These are phyloP conservation scores for Drosophila neoperkinsi DNA, from an alignment of 2,888 invertebrate genomes.

Conservation along the genomic window DNA sequence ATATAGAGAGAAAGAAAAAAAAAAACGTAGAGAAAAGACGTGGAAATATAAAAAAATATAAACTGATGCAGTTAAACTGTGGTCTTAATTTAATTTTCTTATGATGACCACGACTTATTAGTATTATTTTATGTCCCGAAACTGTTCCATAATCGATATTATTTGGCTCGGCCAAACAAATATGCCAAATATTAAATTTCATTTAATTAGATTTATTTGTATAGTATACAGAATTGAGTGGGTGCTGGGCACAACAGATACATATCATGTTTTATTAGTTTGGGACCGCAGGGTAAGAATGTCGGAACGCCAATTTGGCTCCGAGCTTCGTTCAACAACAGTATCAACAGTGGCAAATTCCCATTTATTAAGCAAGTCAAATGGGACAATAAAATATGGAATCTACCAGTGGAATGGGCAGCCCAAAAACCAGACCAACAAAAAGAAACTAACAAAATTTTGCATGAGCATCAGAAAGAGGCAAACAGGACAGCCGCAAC, in stretches of 20 bases:
- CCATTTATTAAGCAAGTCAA: constrained; percentile 70
- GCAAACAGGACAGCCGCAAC: constrained; percentile 27
- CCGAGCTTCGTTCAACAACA: constrained; percentile 15
- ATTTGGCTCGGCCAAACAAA: constrained; percentile 30
- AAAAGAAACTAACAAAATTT: constrained; percentile 51
- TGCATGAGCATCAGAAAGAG: constrained; percentile 44
- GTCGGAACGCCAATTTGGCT: constrained; percentile 34
- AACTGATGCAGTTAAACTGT: neutral
- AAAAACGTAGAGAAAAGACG: neutral
- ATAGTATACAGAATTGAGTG: constrained; percentile 22
- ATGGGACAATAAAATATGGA: constrained; percentile 68
- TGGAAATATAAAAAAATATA: neutral
- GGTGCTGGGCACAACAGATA: constrained; percentile 47
- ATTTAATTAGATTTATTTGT: constrained; percentile 71
- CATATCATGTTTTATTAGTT: constrained; percentile 67
- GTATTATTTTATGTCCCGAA: constrained; percentile 10
- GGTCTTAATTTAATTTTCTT: neutral
- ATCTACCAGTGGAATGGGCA: constrained; percentile 14
- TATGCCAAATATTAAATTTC: constrained; percentile 59
- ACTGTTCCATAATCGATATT: constrained; percentile 17
- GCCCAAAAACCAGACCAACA: constrained; percentile 33
- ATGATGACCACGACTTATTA: neutral
- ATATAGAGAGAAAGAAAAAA: neutral
- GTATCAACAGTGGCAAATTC: constrained; percentile 49
- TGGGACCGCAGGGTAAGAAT: constrained; percentile 37